These are phyloP conservation scores for Octonoba sinensis DNA, from an alignment of 2,888 invertebrate species.

Conservation along the genomic window DNA sequence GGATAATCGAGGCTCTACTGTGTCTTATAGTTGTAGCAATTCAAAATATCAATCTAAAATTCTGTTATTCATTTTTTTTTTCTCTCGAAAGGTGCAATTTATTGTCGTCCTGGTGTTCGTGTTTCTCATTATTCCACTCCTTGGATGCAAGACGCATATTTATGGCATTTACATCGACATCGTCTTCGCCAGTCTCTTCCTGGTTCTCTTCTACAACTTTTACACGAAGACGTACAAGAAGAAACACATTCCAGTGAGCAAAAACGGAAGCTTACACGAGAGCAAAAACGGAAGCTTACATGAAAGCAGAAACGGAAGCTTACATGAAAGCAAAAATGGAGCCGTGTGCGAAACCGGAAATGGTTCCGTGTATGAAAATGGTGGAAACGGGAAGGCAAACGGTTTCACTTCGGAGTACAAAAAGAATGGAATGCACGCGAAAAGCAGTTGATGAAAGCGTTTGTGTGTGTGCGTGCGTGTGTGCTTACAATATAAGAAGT, in stretches of 20 bases:
- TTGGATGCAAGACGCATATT: conserved; percentile 39
- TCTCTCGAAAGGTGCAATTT: conserved; percentile 36
- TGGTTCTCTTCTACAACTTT: conserved; percentile 40
- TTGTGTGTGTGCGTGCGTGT: too few relatives aligned
- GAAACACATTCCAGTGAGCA: too few relatives aligned
- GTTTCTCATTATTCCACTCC: conserved; percentile 39
- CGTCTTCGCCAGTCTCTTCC: conserved; percentile 23
- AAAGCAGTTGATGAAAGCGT: too few relatives aligned
- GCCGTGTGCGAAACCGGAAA: neutral
- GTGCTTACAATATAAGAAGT: too few relatives aligned
- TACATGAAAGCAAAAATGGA: neutral
- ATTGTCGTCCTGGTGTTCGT: conserved; percentile 38
- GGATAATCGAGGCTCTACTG: too few relatives aligned
- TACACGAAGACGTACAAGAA: conserved; percentile 41
- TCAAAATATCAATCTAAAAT: too few relatives aligned
- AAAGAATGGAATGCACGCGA: too few relatives aligned
- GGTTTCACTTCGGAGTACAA: neutral
- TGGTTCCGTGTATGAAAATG: neutral
- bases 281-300: too few relatives aligned
- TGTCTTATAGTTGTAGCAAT: too few relatives aligned
- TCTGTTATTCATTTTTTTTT: too few relatives aligned
- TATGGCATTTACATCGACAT: conserved; percentile 52
- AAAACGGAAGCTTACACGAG: too few relatives aligned
- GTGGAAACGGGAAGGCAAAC: neutral
- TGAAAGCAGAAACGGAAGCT: neutral